Evolutionary conservation across 2,113 vertebrate species (phyloP).

Genomic region (Psilopogon haemacephalus): DNA sequence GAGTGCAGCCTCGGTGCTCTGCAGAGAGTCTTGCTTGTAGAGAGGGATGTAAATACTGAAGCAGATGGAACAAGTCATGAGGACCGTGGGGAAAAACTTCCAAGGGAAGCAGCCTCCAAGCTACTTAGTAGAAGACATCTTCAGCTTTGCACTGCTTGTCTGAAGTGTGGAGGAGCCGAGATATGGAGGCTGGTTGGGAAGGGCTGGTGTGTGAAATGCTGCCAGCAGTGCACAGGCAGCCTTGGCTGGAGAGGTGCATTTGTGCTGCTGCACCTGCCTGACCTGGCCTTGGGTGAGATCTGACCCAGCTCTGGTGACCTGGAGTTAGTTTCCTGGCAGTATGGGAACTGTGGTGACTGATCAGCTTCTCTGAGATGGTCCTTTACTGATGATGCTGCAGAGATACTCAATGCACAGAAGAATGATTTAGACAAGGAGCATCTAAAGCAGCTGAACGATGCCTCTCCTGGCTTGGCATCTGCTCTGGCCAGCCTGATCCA

Average conservation of each 20-base stretch:
- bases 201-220: background rate
- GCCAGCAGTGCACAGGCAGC: background rate
- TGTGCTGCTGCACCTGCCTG: background rate
- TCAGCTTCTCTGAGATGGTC: background rate
- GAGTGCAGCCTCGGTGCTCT: background rate
- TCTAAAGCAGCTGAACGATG: background rate
- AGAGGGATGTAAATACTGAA: background rate
- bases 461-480: background rate
- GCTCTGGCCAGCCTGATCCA: too few species aligned
- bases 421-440: background rate
- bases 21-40: rapidly evolving
- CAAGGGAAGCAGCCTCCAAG: background rate
- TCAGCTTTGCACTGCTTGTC: background rate
- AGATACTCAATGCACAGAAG: rapidly evolving
- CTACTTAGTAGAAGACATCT: background rate
- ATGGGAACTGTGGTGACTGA: background rate
- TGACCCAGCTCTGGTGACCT: background rate
- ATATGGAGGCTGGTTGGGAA: background rate
- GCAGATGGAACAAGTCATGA: background rate
- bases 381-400: background rate
- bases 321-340: background rate
- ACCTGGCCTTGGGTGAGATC: background rate
- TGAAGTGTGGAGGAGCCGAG: background rate
- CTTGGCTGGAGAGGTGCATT: background rate
- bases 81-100: background rate